phyloP scores from a whole-genome alignment of 1,140 invertebrate genomes.

The Drosophila saltans region DNA sequence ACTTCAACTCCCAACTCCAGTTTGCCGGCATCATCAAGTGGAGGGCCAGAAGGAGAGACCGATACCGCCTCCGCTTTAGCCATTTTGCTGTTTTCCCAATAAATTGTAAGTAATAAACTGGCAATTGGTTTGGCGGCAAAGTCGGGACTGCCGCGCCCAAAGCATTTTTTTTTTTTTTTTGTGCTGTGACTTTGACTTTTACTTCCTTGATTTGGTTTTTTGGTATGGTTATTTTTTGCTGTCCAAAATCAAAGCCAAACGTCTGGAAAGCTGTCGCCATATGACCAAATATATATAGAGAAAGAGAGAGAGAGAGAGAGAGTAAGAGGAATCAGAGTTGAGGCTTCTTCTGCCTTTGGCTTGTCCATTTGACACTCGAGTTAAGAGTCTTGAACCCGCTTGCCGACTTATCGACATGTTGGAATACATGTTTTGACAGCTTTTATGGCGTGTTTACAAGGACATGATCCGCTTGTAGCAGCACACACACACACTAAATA shows the following conservation, averaged over 20 bases:
- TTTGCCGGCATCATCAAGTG: not conserved
- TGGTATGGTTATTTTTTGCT: conserved; percentile 12
- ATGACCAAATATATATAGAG: not conserved
- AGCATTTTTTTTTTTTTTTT: conserved; percentile 42
- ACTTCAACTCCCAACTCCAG: not conserved
- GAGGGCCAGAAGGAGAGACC: not conserved
- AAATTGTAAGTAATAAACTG: conserved; percentile 78
- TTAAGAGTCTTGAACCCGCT: conserved; percentile 54
- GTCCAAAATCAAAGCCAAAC: conserved; percentile 46
- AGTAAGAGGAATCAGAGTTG: conserved; percentile 11
- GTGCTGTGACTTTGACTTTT: conserved; percentile 28
- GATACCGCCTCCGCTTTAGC: not conserved
- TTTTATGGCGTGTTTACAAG: conserved; percentile 81
- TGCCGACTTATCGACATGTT: conserved; percentile 75
- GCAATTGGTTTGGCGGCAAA: conserved; percentile 64
- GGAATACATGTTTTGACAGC: conserved; percentile 78
- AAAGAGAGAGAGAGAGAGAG: not conserved
- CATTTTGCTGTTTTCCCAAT: conserved; percentile 58
- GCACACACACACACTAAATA: conserved; percentile 25
- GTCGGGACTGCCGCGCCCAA: conserved; percentile 47
- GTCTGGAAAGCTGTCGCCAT: conserved; percentile 40
- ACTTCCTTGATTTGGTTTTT: conserved; percentile 44
- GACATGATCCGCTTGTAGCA: conserved; percentile 71
- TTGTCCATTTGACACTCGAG: conserved; percentile 63
- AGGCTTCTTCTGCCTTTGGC: conserved; percentile 22